phyloP scores from a whole-genome alignment of 37 sponge, comb jelly and placozoan species.

The Aphrocallistes beatrix region DNA sequence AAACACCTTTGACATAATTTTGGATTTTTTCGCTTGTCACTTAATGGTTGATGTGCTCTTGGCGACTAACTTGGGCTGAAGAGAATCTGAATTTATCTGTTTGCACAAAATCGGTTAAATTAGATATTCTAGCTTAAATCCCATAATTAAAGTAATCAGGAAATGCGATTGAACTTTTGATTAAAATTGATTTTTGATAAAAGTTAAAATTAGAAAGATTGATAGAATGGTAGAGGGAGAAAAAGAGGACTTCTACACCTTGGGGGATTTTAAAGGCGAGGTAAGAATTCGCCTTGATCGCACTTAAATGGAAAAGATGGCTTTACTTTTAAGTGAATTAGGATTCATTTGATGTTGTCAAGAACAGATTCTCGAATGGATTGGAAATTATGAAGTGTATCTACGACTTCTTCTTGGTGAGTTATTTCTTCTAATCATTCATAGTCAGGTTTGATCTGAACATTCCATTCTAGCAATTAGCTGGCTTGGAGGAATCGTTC shows the following conservation, averaged over 20 bases:
- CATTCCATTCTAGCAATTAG: constrained; percentile 35
- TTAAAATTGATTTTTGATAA: no score
- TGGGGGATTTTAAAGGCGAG: not conserved
- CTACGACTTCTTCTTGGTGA: not conserved
- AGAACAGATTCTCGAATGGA: not conserved
- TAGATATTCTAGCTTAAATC: no score
- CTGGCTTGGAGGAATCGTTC: constrained; percentile 47
- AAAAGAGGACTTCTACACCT: not conserved
- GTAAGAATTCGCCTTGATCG: not conserved
- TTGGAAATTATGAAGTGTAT: not conserved
- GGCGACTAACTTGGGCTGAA: no score
- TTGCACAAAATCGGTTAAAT: no score
- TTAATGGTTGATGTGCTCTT: no score
- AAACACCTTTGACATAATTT: no score
- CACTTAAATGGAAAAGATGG: not conserved
- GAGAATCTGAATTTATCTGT: no score
- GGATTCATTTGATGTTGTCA: not conserved
- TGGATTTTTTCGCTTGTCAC: no score
- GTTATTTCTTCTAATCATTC: not conserved
- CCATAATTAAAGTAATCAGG: no score
- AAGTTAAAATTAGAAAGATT: no score
- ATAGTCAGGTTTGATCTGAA: not conserved
- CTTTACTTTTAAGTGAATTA: no score
- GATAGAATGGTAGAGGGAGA: not conserved
- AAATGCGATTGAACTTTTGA: no score